These are phyloP conservation scores for Falco naumanni DNA, from an alignment of 2,797 vertebrate genomes.

Conservation along the genomic window DNA sequence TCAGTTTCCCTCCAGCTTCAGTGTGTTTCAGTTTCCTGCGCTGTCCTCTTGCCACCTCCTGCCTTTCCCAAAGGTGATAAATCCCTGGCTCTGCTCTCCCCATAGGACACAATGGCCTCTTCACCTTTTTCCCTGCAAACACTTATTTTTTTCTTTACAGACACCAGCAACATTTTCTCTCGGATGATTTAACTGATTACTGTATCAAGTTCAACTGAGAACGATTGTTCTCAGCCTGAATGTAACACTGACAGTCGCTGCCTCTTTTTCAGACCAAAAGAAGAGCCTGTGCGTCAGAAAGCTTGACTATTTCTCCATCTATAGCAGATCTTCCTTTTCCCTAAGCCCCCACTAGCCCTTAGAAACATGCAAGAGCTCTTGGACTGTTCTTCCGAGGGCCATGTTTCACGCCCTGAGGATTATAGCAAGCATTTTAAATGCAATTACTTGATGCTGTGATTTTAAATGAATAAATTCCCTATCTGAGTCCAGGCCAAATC, in stretches of 20 bases:
- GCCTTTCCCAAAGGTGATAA: neutral
- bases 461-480: slow-evolving; percentile 20
- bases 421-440: neutral
- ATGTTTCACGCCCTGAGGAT: neutral
- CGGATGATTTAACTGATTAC: neutral
- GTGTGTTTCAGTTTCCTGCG: neutral
- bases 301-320: neutral
- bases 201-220: neutral
- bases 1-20: too few species aligned
- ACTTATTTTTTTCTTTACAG: neutral
- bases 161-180: neutral
- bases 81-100: neutral
- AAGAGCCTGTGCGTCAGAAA: neutral
- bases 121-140: neutral
- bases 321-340: neutral
- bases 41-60: neutral
- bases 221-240: neutral
- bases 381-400: neutral
- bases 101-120: neutral
- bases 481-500: neutral
- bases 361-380: neutral
- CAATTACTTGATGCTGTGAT: neutral
- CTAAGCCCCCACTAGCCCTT: neutral
- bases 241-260: neutral
- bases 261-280: neutral